These are phyloP conservation scores for Aegithalos caudatus DNA, from an alignment of 2,113 vertebrate species.

Conservation along the genomic window DNA sequence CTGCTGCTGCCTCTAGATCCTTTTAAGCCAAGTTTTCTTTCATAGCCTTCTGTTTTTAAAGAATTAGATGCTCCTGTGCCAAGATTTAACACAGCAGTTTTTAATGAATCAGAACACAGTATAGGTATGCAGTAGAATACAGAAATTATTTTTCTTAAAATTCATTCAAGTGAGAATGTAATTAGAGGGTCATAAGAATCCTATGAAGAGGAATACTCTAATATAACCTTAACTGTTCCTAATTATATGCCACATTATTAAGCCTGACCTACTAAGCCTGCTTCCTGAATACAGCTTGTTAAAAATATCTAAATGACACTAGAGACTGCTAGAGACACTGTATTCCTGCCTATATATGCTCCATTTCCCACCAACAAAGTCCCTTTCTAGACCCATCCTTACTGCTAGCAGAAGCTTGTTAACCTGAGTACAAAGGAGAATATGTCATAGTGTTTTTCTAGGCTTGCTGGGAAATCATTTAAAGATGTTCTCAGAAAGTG, in stretches of 20 bases:
- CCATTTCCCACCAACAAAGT: neutral
- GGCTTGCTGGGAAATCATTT: neutral
- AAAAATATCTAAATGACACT: neutral
- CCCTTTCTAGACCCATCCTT: neutral
- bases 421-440: neutral
- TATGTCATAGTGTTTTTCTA: neutral
- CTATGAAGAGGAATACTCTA: neutral
- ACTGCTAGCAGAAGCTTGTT: neutral
- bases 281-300: neutral
- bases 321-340: neutral
- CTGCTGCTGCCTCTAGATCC: neutral
- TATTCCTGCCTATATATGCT: neutral
- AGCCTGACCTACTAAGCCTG: conserved; percentile 22
- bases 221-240: conserved; percentile 31
- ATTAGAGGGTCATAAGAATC: conserved; percentile 11
- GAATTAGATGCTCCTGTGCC: neutral
- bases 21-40: neutral
- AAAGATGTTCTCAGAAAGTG: neutral
- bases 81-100: neutral
- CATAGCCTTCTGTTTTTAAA: neutral
- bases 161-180: conserved; percentile 32
- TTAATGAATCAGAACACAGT: neutral
- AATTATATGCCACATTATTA: conserved; percentile 21
- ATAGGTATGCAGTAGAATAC: neutral
- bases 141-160: conserved; percentile 43